These are phyloP conservation scores for Gastrophysa polygoni DNA, from an alignment of 2,888 invertebrate genomes.

Conservation along the genomic window DNA sequence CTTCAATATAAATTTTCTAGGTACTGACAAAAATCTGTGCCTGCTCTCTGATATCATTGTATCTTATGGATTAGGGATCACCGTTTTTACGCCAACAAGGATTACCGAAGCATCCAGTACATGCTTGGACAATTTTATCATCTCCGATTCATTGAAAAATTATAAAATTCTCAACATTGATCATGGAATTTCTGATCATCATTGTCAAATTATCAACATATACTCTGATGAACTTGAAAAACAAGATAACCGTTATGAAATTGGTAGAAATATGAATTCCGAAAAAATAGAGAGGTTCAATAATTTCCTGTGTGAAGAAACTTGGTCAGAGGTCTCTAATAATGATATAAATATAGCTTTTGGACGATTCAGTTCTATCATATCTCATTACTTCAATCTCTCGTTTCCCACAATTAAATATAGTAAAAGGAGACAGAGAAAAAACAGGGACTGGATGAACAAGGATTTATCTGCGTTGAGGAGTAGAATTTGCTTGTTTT, in stretches of 20 bases:
- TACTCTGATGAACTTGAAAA: too few species aligned
- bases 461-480: background rate
- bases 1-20: too few species aligned
- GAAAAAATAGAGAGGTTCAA: background rate
- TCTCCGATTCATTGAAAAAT: too few species aligned
- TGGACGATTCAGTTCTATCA: background rate
- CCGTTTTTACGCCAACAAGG: background rate
- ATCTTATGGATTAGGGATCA: background rate
- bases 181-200: too few species aligned
- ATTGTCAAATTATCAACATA: too few species aligned
- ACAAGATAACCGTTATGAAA: too few species aligned
- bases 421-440: too few species aligned
- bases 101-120: background rate
- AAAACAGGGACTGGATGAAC: too few species aligned
- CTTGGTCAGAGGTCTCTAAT: too few species aligned
- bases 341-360: too few species aligned
- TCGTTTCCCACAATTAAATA: background rate
- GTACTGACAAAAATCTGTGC: background rate
- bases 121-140: background rate
- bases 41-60: conserved; percentile 1
- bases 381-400: conserved; percentile 3
- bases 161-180: background rate
- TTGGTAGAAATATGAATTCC: too few species aligned
- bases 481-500: conserved; percentile 1
- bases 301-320: too few species aligned